These are phyloP conservation scores for Moxostoma hubbsi DNA, from an alignment of 2,797 vertebrate genomes.

Conservation along the genomic window DNA sequence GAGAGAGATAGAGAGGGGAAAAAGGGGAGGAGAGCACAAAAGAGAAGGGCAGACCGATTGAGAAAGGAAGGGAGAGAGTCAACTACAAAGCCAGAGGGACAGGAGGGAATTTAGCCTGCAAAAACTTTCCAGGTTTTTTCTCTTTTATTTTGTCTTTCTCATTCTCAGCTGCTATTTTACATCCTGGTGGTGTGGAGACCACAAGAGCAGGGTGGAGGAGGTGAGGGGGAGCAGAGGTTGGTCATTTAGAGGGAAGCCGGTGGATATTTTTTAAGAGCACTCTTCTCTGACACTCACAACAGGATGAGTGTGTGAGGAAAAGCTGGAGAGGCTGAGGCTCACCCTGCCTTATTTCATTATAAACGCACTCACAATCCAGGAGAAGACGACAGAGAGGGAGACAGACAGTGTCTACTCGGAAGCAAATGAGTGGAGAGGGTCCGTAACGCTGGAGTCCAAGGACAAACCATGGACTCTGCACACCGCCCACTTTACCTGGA, in stretches of 20 bases:
- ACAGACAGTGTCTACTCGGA: constrained; percentile 65
- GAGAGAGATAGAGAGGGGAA: constrained; percentile 75
- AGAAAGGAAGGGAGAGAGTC: constrained; percentile 71
- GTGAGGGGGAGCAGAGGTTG: constrained; percentile 57
- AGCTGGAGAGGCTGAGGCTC: constrained; percentile 24
- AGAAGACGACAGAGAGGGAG: constrained; percentile 52
- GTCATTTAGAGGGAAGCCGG: constrained; percentile 51
- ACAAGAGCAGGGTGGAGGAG: constrained; percentile 36
- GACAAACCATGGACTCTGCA: constrained; percentile 86
- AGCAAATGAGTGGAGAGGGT: constrained; percentile 75
- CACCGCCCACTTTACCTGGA: constrained; percentile 81
- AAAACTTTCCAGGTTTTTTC: constrained; percentile 54
- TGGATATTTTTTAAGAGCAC: constrained; percentile 72
- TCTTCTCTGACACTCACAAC: constrained; percentile 76
- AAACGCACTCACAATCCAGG: constrained; percentile 9
- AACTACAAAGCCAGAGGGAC: constrained; percentile 76
- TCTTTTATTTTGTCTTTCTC: constrained; percentile 38
- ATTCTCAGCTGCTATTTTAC: background rate
- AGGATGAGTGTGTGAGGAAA: constrained; percentile 75
- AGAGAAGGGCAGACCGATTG: constrained; percentile 63
- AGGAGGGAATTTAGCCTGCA: constrained; percentile 57
- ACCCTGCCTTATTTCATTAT: constrained; percentile 20
- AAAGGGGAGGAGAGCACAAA: constrained; percentile 63
- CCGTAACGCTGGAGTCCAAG: constrained; percentile 85
- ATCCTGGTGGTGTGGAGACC: background rate